A percentile compares a stretch with the other conserved stretches of the same genome.
These are phyloP conservation scores for Percopsis omiscomaycus DNA, from an alignment of 2,797 vertebrate genomes.

Conservation along the genomic window DNA sequence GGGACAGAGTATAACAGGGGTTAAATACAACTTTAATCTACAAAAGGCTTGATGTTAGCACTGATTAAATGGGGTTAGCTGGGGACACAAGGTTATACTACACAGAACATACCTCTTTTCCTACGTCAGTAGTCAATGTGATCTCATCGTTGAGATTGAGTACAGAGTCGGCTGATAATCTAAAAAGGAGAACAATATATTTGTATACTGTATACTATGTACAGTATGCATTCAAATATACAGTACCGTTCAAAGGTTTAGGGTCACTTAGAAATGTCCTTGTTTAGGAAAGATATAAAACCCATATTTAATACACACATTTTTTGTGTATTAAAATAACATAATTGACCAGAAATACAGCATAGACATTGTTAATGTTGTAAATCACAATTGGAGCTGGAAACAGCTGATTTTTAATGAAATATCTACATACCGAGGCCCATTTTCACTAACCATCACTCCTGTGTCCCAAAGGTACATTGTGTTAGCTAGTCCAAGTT, in stretches of 20 bases:
- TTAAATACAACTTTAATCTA: not conserved
- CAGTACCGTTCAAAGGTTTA: too few relatives aligned
- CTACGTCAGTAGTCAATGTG: constrained; percentile 38
- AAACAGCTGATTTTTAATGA: too few relatives aligned
- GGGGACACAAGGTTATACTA: not conserved
- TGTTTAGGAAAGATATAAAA: not conserved
- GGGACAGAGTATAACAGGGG: constrained; percentile 19
- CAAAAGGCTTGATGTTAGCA: constrained; percentile 23
- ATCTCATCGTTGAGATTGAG: constrained; percentile 27
- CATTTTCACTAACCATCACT: not conserved
- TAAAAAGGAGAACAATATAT: constrained; percentile 45
- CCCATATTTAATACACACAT: too few relatives aligned
- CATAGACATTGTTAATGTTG: too few relatives aligned
- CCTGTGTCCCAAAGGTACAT: too few relatives aligned
- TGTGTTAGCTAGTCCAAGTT: too few relatives aligned
- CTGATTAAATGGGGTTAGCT: not conserved
- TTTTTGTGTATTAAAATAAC: too few relatives aligned
- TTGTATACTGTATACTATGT: not conserved
- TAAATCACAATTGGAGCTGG: too few relatives aligned
- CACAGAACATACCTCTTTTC: constrained; percentile 56
- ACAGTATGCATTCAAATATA: too few relatives aligned
- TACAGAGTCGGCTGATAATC: constrained; percentile 54
- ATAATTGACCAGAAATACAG: too few relatives aligned
- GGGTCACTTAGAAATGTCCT: too few relatives aligned
- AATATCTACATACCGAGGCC: constrained; percentile 3